A percentile compares a stretch with the other conserved stretches of the same genome.
These are phyloP conservation scores for Tryphoninae sp. DNA, from an alignment of 2,888 invertebrate genomes.

Conservation along the genomic window DNA sequence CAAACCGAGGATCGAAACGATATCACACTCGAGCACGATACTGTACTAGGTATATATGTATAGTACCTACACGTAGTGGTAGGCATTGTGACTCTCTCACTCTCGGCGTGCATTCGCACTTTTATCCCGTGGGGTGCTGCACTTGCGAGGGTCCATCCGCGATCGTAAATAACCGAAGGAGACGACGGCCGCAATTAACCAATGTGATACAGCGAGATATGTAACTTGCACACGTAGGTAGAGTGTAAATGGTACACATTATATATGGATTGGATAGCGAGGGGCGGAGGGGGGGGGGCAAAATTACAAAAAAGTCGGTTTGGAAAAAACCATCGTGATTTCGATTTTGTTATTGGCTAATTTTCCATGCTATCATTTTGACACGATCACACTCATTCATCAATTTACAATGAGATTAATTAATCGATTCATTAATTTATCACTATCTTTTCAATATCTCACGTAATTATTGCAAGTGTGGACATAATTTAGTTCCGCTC, in stretches of 20 bases:
- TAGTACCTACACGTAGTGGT: neutral
- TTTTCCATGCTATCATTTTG: neutral
- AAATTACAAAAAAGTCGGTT: neutral
- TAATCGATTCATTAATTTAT: neutral
- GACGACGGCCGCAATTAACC: slow-evolving; percentile 77
- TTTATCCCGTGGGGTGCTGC: slow-evolving; percentile 29
- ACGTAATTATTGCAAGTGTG: neutral
- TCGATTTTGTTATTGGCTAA: neutral
- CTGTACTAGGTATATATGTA: slow-evolving; percentile 11
- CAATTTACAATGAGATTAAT: neutral
- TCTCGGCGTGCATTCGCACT: slow-evolving; percentile 28
- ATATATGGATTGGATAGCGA: neutral
- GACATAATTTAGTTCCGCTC: neutral
- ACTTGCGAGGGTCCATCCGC: slow-evolving; percentile 56
- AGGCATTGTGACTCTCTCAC: neutral
- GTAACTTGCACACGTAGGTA: slow-evolving; percentile 34
- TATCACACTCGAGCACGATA: slow-evolving; percentile 64
- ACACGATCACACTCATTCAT: neutral
- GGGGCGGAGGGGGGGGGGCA: neutral
- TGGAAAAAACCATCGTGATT: neutral
- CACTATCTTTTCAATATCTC: neutral
- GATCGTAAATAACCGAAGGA: slow-evolving; percentile 71
- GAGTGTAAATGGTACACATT: neutral
- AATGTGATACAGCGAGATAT: slow-evolving; percentile 70
- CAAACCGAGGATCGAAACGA: slow-evolving; percentile 65